Percentiles rank a stretch among this genome's conserved stretches.
phyloP scores from a whole-genome alignment of 2,888 invertebrate species.

The Himalopsyche kuldschensis region DNA sequence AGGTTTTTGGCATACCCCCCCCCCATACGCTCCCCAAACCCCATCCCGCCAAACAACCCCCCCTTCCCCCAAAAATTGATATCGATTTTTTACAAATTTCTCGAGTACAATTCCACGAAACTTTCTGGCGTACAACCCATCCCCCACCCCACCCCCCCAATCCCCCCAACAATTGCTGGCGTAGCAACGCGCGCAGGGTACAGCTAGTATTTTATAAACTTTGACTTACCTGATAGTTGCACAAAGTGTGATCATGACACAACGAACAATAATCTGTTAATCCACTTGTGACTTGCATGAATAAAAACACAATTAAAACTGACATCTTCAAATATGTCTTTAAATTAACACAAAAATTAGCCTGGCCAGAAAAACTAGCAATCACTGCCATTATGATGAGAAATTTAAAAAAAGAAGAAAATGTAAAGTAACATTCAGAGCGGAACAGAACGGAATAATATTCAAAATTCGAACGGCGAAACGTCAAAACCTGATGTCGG shows the following conservation, averaged over 20 bases:
- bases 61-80: too few species aligned
- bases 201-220: too few species aligned
- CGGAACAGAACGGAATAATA: neutral
- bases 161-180: too few species aligned
- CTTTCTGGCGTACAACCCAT: too few species aligned
- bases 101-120: too few species aligned
- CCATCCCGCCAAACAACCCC: too few species aligned
- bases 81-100: too few species aligned
- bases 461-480: neutral
- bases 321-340: neutral
- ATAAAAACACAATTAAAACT: conserved; percentile 1
- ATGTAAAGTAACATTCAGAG: neutral
- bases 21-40: too few species aligned
- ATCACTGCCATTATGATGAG: neutral
- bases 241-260: conserved; percentile 45
- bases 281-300: neutral
- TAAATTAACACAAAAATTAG: neutral
- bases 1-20: too few species aligned
- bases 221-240: conserved; percentile 43
- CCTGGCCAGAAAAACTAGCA: neutral
- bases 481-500: neutral
- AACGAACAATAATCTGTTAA: conserved; percentile 43
- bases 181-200: too few species aligned
- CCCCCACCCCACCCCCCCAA: too few species aligned
- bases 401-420: neutral